Base-by-base conservation (phyloP, 2,888 invertebrate genomes). In the Oxytorus armatus region DNA sequence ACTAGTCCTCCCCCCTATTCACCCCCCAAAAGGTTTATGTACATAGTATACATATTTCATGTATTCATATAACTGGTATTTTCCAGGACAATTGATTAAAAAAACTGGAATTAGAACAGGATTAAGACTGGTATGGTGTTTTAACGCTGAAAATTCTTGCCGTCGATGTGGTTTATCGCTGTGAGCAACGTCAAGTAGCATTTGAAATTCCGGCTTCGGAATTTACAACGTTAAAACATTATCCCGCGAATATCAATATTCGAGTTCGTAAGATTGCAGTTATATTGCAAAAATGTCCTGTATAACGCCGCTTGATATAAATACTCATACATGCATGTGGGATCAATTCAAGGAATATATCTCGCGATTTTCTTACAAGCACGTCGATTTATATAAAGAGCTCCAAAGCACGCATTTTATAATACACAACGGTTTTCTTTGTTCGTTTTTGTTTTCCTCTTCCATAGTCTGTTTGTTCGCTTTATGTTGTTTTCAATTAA, bases 321-420 rank as follows among this genome's bases (percentile, higher is more conserved):
- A 47, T 44, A 44, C 23, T 14, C 25, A 25, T 47, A 25, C 63
- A 25, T 23, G 25, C 25, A 29, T 51, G 8, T 33, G 29, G 29
- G 61, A 55, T 36, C 7, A 55, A 77, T 55, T 69, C 33, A 74
- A 18, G 63, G 61, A 65, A 69, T 39, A 53, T 33, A 59, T 44
- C 10, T n/a, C 55, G 42, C 10, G 21, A 66, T 49, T 82, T 83
- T 82, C 78, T 87, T 86, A 86, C 85, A 88, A 89, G 86, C 87
- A 88, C 89, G 87, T 89, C 85, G 86, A 89, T 89, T 85, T 88
- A 88, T 88, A 88, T 88, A 88, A 87, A 89, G 86, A 88, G 89
- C 86, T 88, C 88, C 87, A 88, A 89, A 89, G 89, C 88, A 89
- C 88, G 87, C 86, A 81, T 81, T 80, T 74, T 85, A 86, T 83